phyloP scores from a whole-genome alignment of 2,113 vertebrate species.

The Pipa parva region DNA sequence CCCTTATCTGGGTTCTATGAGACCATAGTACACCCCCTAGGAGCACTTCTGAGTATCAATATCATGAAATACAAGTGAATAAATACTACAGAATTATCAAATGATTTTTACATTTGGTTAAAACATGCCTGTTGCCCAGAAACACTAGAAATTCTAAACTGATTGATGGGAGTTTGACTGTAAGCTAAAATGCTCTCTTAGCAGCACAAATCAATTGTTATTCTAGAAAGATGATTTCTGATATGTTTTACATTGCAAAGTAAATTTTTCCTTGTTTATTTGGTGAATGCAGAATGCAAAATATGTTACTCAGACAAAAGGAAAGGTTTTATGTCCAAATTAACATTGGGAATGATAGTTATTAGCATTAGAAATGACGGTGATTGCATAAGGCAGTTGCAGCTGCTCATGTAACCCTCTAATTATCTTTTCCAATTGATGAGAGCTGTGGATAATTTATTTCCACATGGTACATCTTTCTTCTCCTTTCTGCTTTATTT shows the following conservation, averaged over 20 bases:
- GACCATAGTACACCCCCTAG: too few relatives aligned
- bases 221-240: not conserved
- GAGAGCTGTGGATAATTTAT: not conserved
- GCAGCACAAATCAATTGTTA: not conserved
- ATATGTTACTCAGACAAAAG: not conserved
- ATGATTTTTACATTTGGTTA: too few relatives aligned
- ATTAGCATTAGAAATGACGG: slow-evolving; percentile 6
- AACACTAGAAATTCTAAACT: too few relatives aligned
- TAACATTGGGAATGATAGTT: slow-evolving; percentile 1
- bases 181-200: not conserved
- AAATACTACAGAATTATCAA: too few relatives aligned
- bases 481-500: too few relatives aligned
- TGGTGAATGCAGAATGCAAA: not conserved
- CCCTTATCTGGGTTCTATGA: too few relatives aligned
- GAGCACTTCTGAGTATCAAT: too few relatives aligned
- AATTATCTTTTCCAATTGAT: not conserved
- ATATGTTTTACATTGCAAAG: not conserved
- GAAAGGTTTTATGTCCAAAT: not conserved
- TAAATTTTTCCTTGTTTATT: not conserved
- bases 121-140: too few relatives aligned
- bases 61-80: too few relatives aligned
- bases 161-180: not conserved
- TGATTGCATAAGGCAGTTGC: not conserved
- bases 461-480: not conserved
- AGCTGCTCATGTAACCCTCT: not conserved